Conservation (phyloP, 2,113 vertebrate species). For the Pluvianellus socialis region DNA sequence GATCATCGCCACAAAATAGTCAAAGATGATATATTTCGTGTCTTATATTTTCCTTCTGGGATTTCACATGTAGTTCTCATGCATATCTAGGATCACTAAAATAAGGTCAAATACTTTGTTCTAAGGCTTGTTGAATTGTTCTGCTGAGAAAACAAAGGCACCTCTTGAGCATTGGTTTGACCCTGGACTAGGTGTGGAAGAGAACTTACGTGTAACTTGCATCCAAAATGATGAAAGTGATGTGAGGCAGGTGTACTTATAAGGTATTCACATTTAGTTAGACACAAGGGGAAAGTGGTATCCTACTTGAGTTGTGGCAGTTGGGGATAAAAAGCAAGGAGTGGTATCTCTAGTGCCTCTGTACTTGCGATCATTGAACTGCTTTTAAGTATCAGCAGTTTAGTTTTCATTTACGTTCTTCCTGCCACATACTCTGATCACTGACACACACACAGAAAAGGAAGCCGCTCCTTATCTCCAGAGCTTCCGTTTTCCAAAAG, state of each 20-base stretch:
- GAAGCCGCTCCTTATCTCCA: background rate
- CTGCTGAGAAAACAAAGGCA: background rate
- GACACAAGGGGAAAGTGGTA: background rate
- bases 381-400: background rate
- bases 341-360: background rate
- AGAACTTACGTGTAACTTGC: background rate
- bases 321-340: background rate
- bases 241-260: background rate
- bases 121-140: background rate
- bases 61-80: background rate
- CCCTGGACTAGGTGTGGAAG: background rate
- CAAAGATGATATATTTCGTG: background rate
- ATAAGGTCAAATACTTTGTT: background rate
- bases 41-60: background rate
- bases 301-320: background rate
- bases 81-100: background rate
- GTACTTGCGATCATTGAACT: background rate
- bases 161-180: background rate
- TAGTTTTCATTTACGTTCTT: background rate
- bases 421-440: background rate
- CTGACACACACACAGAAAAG: background rate
- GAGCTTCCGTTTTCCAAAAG: background rate
- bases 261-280: background rate
- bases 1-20: background rate
- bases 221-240: background rate